Base-by-base conservation (phyloP, 2,113 vertebrate species). In the Benitochromis conjunctus region DNA sequence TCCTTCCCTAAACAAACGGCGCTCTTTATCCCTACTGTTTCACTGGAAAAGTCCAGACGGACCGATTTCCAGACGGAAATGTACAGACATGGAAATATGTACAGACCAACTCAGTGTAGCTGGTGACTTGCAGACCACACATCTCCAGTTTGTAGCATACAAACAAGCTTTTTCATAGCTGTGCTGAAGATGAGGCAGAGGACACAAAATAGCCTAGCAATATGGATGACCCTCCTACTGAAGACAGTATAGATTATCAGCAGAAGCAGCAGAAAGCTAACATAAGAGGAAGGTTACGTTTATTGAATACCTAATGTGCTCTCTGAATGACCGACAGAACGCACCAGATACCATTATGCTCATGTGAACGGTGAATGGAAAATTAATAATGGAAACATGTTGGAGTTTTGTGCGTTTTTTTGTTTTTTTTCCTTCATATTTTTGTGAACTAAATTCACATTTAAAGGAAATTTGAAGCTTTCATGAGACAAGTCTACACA, bases 341-440 rank as follows among this genome's bases (percentile, higher is more conserved):
- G 51, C 51, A 53, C 18, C 7, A n/a, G 3, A 9, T 19, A 19
- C 64, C 64, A 24, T 43, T n/a, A 24, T 46, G 21, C 21, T 46
- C 26, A 26, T 43, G n/a, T 24, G 64, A 43, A 36, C 1, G 0
- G 12, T 41, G 36, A 69, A 0, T 71, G 38, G 51, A 53, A 53
- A 9, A 53, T 53, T 9, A 19, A 19, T 6, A 18, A 19, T 53
- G 18, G n/a, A 69, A 69, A 26, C 4, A 9, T 38, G 12, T 5
- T 46, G 12, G 38, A 24, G 13, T 46, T 71, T 41, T 43, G 36
- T 4, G 11, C 19, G 12, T 66, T 38, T 66, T 1, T 2, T n/a
- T 26, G 26, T 26, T 26, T 26, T 41, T 21, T 66, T 43, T 26
- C 9, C n/a, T n/a, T n/a, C 21, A 71, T 0, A 43, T 71, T 46